Base-by-base conservation (phyloP, 2,888 invertebrate genomes). In the Microplitis manilae region DNA sequence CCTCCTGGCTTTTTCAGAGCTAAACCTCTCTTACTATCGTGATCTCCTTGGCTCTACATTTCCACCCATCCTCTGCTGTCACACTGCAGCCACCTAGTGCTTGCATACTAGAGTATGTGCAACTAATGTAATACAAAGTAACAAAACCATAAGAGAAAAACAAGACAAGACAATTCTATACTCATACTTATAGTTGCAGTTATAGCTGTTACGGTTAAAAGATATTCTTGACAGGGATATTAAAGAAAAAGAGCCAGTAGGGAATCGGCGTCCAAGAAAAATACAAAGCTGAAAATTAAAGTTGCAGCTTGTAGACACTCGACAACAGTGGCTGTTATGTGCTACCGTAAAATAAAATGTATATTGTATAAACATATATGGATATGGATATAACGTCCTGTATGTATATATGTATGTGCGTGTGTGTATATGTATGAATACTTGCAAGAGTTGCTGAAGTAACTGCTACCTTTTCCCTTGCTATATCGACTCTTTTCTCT, bases 221-320 rank as follows among this genome's bases (percentile, higher is more conserved):
- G 86, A 85, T 87, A 87, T 85, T 88, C 87, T 85, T 86, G 87
- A 87, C 88, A 86, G 86, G 85, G 86, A 88, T 87, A 86, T 88
- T 87, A 85, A 84, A 83, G 81, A 79, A 87, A 85, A 84, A 83
- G 81, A 79, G 76, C 75, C 68, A 75, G 79, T 79, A 41, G 61
- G 69, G 72, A 69, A 68, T 70, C 67, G 68, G 72, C 72, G 73
- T 75, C 59, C 39, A 68, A 60, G 74, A 30, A 30, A 13, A 50
- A 50, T 50, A 13, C 13, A 50, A 50, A 13, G 13, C 9, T 50
- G 50, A 13, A 50, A 13, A 50, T 8, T 50, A 50, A 9, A 50
- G 9, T 13, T 8, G 9, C 9, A 50, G 50, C 15, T 39, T 69
- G 59, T 38, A 61, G 50, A 41, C 60, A 60, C 40, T 68, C 30